Conservation (phyloP, 2,797 vertebrate genomes). For the Propithecus deckenii region DNA sequence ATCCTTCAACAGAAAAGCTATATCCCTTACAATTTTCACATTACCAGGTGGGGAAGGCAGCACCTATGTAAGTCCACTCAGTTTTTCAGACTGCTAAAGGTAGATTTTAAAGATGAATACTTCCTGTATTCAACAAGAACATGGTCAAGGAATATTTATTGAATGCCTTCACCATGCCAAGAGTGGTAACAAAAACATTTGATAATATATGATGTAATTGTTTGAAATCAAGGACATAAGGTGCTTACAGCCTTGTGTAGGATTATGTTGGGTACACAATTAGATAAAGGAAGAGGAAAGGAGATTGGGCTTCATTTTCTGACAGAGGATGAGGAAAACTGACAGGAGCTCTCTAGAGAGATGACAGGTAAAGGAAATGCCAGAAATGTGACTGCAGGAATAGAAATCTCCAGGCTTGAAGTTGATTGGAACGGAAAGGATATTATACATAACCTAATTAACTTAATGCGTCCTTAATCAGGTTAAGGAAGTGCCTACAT, state of each 20-base stretch:
- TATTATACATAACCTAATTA: constrained; percentile 60
- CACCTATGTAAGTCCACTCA: not conserved
- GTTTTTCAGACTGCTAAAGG: not conserved
- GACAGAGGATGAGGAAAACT: constrained; percentile 55
- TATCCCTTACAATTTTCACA: not conserved
- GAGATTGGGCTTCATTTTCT: not conserved
- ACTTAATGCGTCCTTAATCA: constrained; percentile 24
- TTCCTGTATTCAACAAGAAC: not conserved
- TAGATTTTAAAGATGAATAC: constrained; percentile 9
- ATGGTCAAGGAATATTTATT: constrained; percentile 4
- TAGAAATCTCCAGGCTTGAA: constrained; percentile 22
- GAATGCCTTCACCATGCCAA: not conserved
- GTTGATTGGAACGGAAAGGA: constrained; percentile 58
- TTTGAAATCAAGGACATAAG: constrained; percentile 33
- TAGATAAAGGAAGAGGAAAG: not conserved
- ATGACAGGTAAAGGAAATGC: constrained; percentile 43
- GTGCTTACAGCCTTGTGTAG: not conserved
- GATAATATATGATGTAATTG: not conserved
- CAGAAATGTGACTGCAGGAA: constrained; percentile 32
- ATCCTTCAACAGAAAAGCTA: not conserved
- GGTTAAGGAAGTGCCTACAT: not conserved
- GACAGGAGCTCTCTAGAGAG: constrained; percentile 46
- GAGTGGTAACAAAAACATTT: constrained; percentile 5
- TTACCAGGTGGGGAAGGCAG: not conserved
- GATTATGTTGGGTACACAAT: constrained; percentile 2